Evolutionary conservation across 2,888 invertebrate genomes (phyloP).

Genomic region (Willowsia nigromaculata): DNA sequence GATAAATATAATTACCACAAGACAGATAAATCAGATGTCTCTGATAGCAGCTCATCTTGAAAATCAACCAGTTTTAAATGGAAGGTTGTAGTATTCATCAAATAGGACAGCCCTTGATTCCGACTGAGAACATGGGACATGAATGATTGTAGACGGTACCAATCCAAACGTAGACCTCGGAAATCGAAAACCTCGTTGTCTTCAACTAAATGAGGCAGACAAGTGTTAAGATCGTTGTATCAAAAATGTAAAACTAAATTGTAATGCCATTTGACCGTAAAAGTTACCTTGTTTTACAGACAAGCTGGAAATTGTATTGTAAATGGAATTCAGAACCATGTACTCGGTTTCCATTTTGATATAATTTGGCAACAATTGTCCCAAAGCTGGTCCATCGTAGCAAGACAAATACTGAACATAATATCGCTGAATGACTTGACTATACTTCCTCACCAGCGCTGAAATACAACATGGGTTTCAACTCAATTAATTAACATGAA

Average conservation of each 20-base stretch:
- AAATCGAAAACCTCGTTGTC: slow-evolving; percentile 98
- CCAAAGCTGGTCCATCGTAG: slow-evolving; percentile 95
- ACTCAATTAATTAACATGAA: no score
- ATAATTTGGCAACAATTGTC: slow-evolving; percentile 90
- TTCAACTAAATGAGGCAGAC: no score
- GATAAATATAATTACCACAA: slow-evolving; percentile 87
- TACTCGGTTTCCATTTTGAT: slow-evolving; percentile 96
- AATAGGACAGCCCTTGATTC: slow-evolving; percentile 87
- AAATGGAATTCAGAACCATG: slow-evolving; percentile 94
- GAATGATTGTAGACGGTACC: slow-evolving; percentile 97
- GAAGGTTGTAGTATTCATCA: slow-evolving; percentile 97
- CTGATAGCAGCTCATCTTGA: slow-evolving; percentile 96
- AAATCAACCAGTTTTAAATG: slow-evolving; percentile 99
- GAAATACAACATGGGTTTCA: no score
- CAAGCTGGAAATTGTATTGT: slow-evolving; percentile 91
- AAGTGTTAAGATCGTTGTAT: no score
- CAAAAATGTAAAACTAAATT: not conserved
- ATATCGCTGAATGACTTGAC: slow-evolving; percentile 97
- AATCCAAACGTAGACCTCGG: slow-evolving; percentile 95
- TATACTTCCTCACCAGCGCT: slow-evolving; percentile 94
- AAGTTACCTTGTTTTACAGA: slow-evolving; percentile 90
- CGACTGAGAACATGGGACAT: slow-evolving; percentile 86
- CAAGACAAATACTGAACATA: slow-evolving; percentile 98
- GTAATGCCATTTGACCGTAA: not conserved
- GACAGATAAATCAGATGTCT: slow-evolving; percentile 97